Evolutionary conservation across 2,797 vertebrate genomes (phyloP).

Genomic region (Channa striata): DNA sequence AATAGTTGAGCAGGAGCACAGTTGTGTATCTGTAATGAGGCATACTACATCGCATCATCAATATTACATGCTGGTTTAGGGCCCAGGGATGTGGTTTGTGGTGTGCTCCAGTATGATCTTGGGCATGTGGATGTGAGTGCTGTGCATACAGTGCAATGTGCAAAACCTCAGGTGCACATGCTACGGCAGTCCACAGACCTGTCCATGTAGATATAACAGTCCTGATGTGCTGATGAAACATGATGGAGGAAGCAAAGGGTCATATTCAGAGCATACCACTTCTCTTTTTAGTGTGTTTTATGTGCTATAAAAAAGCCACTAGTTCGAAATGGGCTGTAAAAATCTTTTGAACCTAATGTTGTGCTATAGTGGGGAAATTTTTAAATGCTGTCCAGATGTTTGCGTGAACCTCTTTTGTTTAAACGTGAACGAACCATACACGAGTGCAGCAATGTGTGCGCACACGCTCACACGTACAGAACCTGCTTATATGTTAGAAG

Average conservation of each 20-base stretch:
- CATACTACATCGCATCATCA: constrained; percentile 82
- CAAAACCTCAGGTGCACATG: constrained; percentile 22
- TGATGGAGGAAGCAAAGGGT: not conserved
- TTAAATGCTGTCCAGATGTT: constrained; percentile 49
- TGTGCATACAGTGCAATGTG: constrained; percentile 55
- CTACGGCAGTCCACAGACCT: not conserved
- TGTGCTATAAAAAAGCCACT: not conserved
- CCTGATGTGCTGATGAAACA: not conserved
- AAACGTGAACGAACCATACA: constrained; percentile 18
- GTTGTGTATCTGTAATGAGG: constrained; percentile 85
- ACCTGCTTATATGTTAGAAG: constrained; percentile 21
- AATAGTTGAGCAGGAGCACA: constrained; percentile 83
- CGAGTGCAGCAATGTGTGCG: constrained; percentile 15
- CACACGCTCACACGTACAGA: constrained; percentile 24
- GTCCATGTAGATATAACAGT: not conserved
- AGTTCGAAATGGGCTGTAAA: not conserved
- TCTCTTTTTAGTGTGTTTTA: not conserved
- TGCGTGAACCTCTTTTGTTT: constrained; percentile 40
- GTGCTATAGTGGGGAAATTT: not conserved
- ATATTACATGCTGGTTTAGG: constrained; percentile 84
- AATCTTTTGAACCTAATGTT: not conserved
- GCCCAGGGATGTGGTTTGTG: constrained; percentile 63
- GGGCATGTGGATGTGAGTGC: constrained; percentile 38
- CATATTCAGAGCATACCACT: not conserved
- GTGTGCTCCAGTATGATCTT: constrained; percentile 53